Conservation (phyloP, 2,113 vertebrate genomes). For the Ctenodactylus gundi region DNA sequence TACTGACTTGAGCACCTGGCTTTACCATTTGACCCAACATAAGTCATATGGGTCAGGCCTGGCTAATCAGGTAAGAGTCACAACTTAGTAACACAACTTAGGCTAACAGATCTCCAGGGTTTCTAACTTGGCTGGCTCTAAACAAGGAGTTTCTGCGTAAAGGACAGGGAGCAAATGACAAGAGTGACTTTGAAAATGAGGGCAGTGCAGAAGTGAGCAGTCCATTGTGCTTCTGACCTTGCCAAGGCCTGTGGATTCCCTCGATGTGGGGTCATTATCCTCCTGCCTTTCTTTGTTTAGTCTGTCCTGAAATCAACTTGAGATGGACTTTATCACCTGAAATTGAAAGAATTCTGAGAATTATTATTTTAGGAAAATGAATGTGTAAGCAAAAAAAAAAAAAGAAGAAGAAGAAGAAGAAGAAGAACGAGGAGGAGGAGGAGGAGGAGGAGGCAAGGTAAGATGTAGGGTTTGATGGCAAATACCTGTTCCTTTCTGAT, state of each 20-base stretch:
- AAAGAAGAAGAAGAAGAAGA: background rate
- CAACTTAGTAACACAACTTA: too few species aligned
- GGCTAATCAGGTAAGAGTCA: background rate
- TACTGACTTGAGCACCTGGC: background rate
- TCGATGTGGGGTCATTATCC: background rate
- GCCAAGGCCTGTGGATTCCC: background rate
- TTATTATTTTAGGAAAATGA: slow-evolving; percentile 5
- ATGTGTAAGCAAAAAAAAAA: background rate
- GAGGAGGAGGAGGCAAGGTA: too few species aligned
- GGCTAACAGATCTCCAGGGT: background rate
- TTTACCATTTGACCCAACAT: background rate
- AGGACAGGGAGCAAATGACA: background rate
- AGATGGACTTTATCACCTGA: background rate
- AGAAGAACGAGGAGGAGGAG: too few species aligned
- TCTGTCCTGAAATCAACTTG: background rate
- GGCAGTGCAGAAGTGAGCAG: background rate
- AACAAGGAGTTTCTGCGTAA: background rate
- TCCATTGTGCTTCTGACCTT: background rate
- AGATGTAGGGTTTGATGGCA: background rate
- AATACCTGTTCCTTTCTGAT: background rate
- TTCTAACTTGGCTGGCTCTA: background rate
- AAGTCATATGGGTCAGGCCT: background rate
- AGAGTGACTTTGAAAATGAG: background rate
- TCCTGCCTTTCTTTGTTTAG: background rate
- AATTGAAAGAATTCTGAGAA: background rate